Evolutionary conservation across 35 echinoderm and acorn worm species (phyloP), one percentile per base, ranked within the genome.

Genomic region (Eucidaris tribuloides): DNA sequence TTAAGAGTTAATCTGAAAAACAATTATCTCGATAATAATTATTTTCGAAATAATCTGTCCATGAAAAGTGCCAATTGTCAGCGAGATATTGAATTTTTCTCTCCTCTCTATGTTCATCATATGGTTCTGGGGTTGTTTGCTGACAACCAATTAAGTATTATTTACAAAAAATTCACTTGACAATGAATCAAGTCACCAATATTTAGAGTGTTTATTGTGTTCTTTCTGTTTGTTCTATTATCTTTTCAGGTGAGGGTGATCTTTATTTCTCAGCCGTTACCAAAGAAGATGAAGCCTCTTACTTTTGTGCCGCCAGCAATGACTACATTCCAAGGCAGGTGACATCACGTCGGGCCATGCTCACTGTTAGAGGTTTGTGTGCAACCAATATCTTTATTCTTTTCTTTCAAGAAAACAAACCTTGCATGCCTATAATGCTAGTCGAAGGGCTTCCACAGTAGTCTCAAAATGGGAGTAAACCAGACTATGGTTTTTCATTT

Each of bases 261-360:
- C 42, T 99, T 33, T 90, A 87, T 49, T 87, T 99, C 52, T 82
- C 87, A 31, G 62, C 87, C 2, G 83, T 93, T 24, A 70, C 57
- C 5, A 78, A 87, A 79, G 78, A 68, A 6, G 90, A 99, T 82
- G 90, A 89, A 49, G 96, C 90, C 3, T 48, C 62, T 2, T 99
- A 93, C 42, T 93, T 93, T 33, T 99, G 96, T 34, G 83, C 86
- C 38, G 96, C 96, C 43, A 87, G 91, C 80, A 99, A 99, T 50
- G 62, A 89, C 30, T 90, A 87, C 46, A 81, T 93, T 17, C 83
- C 79, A 5, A 65, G 64, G 19, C 89, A 77, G 43, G 83, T 86
- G 7, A 90, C 96, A 44, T 99, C 96, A 38, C 25, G n/a, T 20
- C 45, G 86, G 39, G 96, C 96, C 45, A 68, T 46, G 9, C 50